Base-by-base conservation (phyloP, 2,113 vertebrate genomes). In the Eulacestoma nigropectus region DNA sequence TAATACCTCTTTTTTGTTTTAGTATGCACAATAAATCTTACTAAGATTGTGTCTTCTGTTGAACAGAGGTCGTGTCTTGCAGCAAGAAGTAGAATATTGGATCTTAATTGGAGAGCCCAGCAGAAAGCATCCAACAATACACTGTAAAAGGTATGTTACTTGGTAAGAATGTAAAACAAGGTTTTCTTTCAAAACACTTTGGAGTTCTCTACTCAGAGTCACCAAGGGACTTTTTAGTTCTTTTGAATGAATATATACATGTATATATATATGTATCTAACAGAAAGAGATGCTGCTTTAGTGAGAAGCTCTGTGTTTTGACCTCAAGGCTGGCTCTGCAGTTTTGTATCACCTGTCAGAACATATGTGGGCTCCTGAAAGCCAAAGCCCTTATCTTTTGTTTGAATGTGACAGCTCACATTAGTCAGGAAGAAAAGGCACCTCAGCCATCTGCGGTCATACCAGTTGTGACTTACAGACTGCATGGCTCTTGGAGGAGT, bases 31-130 rank as follows among this genome's bases (percentile, higher is more conserved):
- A 8, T 80, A 93, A 90, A 64, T 89, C 84, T 91, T 78, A 95
- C 25, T 92, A 11, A 88, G 75, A 77, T 88, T 97, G n/a, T 95
- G 52, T 97, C 91, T 97, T 97, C 62, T 96, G 7, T 97, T 93
- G 95, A 96, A 84, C 96, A 99, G 99, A 97, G 98, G 98, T 21
- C 96, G 97, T 52, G 97, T 99, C 44, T 98, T 98, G 74, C 97
- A 97, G 76, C 99, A 99, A 80, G 99, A 99, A 97, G 98, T 98
- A 91, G 99, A 99, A 84, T 98, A 99, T 59, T 99, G 99, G 99
- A 99, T 99, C 94, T 98, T 99, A 89, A 99, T 99, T 87, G 99
- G 99, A 39, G 99, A 99, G 93, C 99, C 99, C 4, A 99, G 99
- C 94, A 98, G 99, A 96, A 99, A 99, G 93, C 99, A 99, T 92